Conservation (phyloP, 2,113 vertebrate genomes). For the Chloroceryle aenea region DNA sequence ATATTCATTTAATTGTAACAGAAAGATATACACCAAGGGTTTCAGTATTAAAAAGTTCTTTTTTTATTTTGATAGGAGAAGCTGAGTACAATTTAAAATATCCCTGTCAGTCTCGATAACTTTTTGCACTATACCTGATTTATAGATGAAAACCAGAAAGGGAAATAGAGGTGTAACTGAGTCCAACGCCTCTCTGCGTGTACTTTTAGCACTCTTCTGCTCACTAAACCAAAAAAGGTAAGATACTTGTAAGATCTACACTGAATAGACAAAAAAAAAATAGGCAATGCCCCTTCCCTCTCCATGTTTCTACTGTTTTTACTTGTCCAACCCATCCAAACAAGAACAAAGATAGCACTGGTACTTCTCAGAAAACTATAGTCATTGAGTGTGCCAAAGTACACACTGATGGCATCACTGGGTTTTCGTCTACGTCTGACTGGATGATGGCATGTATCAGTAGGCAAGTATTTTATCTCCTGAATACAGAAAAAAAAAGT, state of each 20-base stretch:
- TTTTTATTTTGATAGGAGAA: neutral
- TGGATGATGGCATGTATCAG: slow-evolving; percentile 33
- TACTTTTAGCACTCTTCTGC: neutral
- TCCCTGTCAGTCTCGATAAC: neutral
- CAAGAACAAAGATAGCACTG: neutral
- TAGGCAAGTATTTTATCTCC: slow-evolving; percentile 34
- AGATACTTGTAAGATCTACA: neutral
- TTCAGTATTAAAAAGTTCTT: neutral
- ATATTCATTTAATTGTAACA: neutral
- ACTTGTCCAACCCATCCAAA: no score
- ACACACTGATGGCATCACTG: neutral
- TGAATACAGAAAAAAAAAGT: neutral
- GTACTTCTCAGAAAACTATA: neutral
- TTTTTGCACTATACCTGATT: neutral
- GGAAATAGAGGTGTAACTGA: neutral
- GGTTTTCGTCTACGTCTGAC: slow-evolving; percentile 15
- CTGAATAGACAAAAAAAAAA: neutral
- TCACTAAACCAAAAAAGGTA: neutral
- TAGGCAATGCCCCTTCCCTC: neutral
- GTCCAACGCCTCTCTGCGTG: neutral
- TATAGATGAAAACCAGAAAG: neutral
- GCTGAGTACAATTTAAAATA: neutral
- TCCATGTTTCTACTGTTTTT: neutral
- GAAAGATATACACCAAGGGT: neutral
- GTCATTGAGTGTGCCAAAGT: neutral